Evolutionary conservation across 2,888 invertebrate genomes (phyloP), one percentile per base, ranked within the genome.

Genomic region (Erebia palarica): DNA sequence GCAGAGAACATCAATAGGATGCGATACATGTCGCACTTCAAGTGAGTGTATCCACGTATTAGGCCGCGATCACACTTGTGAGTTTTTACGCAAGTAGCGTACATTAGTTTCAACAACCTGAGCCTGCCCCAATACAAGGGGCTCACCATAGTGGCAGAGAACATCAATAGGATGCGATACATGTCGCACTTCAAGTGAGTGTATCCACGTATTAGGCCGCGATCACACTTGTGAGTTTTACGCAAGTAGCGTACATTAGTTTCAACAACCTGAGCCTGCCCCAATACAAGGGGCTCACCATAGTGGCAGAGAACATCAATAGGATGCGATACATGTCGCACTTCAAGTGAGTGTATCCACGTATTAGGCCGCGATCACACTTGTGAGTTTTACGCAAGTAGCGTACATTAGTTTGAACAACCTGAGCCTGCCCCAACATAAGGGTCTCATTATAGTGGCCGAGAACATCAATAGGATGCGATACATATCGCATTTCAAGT

Each of bases 391-490:
- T 21, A n/a, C n/a, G n/a, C n/a, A n/a, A n/a, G n/a, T n/a, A n/a
- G n/a, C n/a, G n/a, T n/a, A n/a, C n/a, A n/a, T n/a, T n/a, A n/a
- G n/a, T n/a, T n/a, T n/a, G n/a, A n/a, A n/a, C 64, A 97, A 97
- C 47, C 92, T 98, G 13, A 97, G 96, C 27, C 87, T 99, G 1
- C 96, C 97, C 93, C 99, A 99, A 91, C 96, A 94, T 84, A 95
- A 95, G 77, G 99, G 99, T 0, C 92, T 99, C 63, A 96, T 97
- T 0, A 97, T 99, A 13, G 95, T 98, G 69, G 98, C 98, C 0
- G 99, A 99, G 88, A 98, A 99, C 84, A 97, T 99, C 78, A 99
- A 99, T 85, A 95, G 98, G 73, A 96, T 98, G 96, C 94, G 99
- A 74, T 99, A 98, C 84, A 96, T 99, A 96, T 98, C 99, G 61